These are phyloP conservation scores for Zootermopsis nevadensis DNA, from an alignment of 2,888 invertebrate species.

Conservation along the genomic window DNA sequence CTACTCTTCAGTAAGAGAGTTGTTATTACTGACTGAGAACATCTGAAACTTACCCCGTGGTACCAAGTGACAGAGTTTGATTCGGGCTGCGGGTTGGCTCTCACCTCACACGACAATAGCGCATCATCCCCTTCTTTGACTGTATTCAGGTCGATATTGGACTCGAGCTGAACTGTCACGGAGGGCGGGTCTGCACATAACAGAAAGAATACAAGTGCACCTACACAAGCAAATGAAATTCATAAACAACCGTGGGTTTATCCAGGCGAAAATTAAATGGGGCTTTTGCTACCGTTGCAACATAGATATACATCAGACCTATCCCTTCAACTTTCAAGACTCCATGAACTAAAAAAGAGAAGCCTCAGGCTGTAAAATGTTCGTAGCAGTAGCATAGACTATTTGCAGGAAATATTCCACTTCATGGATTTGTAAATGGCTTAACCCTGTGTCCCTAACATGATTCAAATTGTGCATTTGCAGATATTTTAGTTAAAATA, in stretches of 20 bases:
- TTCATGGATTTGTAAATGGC: too few species aligned
- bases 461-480: too few species aligned
- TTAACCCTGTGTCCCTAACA: too few species aligned
- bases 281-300: background rate
- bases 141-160: constrained; percentile 70
- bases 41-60: constrained; percentile 76
- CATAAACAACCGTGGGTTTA: constrained; percentile 23
- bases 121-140: constrained; percentile 79
- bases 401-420: too few species aligned
- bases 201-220: constrained; percentile 9
- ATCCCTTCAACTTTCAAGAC: background rate
- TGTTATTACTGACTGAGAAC: background rate
- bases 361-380: too few species aligned
- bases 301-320: background rate
- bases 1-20: too few species aligned
- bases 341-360: background rate
- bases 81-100: constrained; percentile 79
- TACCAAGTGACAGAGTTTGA: constrained; percentile 77
- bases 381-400: too few species aligned
- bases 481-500: too few species aligned
- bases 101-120: constrained; percentile 80
- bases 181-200: constrained; percentile 79
- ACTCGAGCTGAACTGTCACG: constrained; percentile 75
- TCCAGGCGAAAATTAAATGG: constrained; percentile 18
- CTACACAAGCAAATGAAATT: constrained; percentile 28